Percentiles rank a stretch among this genome's conserved stretches.
These are phyloP conservation scores for Mesaphorura yosii DNA, from an alignment of 1,140 invertebrate genomes.

Conservation along the genomic window DNA sequence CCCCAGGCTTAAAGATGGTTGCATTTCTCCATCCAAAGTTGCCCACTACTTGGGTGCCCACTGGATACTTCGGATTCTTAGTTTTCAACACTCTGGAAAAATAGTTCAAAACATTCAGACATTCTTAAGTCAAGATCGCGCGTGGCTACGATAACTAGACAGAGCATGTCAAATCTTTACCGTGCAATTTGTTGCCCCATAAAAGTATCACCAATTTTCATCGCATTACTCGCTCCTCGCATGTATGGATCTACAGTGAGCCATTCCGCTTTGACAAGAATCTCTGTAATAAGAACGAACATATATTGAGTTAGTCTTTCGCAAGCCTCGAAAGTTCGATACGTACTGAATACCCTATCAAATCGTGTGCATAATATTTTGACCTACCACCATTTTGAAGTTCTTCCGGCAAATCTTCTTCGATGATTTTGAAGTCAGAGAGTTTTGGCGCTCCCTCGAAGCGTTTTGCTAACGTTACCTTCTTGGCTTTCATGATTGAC, in stretches of 20 bases:
- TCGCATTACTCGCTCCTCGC: slow-evolving; percentile 38
- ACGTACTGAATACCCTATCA: no score
- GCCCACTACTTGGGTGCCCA: slow-evolving; percentile 45
- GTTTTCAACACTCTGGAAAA: slow-evolving; percentile 43
- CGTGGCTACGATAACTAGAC: no score
- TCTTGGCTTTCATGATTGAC: slow-evolving; percentile 1
- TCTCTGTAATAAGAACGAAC: slow-evolving; percentile 43
- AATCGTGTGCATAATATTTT: no score
- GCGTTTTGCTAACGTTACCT: slow-evolving; percentile 2
- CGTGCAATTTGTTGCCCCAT: slow-evolving; percentile 31
- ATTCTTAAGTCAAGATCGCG: no score
- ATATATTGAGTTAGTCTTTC: neutral
- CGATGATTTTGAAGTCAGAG: slow-evolving; percentile 10
- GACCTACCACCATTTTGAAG: slow-evolving; percentile 8
- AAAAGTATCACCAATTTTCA: slow-evolving; percentile 29
- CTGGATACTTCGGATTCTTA: slow-evolving; percentile 47
- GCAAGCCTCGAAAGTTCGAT: neutral
- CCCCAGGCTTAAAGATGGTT: slow-evolving; percentile 13
- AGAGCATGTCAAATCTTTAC: slow-evolving; percentile 13
- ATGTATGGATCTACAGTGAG: slow-evolving; percentile 61
- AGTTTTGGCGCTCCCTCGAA: slow-evolving; percentile 12
- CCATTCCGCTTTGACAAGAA: slow-evolving; percentile 51
- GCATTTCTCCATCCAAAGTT: slow-evolving; percentile 24
- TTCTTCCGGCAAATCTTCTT: slow-evolving; percentile 12
- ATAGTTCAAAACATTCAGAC: no score